A percentile compares a stretch with the other conserved stretches of the same genome.
Conservation (phyloP, 2,888 invertebrate genomes). For the Oscheius sp. region DNA sequence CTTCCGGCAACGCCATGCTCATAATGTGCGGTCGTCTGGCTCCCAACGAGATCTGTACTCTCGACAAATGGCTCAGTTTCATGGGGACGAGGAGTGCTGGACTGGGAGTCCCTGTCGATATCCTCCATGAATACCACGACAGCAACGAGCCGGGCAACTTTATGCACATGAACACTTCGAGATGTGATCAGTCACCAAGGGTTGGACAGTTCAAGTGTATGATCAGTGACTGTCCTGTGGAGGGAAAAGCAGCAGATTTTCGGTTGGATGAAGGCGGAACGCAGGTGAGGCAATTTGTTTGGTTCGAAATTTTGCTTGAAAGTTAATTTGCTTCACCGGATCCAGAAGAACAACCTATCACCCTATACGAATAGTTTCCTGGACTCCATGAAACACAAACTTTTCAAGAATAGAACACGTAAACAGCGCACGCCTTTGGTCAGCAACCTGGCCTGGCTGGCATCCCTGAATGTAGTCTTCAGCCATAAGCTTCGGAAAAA, state of each 20-base stretch:
- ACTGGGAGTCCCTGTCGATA: conserved; percentile 72
- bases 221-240: conserved; percentile 11
- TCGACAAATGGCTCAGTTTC: conserved; percentile 77
- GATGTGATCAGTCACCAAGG: conserved; percentile 29
- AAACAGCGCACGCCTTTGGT: no score
- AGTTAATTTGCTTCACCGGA: no score
- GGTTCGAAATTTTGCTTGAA: neutral
- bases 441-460: no score
- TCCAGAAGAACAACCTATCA: no score
- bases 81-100: conserved; percentile 74
- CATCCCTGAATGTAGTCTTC: no score
- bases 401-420: no score
- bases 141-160: neutral
- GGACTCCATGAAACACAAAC: no score
- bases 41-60: conserved; percentile 80
- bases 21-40: conserved; percentile 83
- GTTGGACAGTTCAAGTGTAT: conserved; percentile 17
- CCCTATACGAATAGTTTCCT: no score
- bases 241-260: neutral
- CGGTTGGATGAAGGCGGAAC: neutral
- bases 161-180: conserved; percentile 25
- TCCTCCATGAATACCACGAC: conserved; percentile 64
- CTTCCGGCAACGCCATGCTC: conserved; percentile 79
- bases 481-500: no score
- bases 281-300: neutral